Percentiles rank a stretch among this genome's conserved stretches.
These are phyloP conservation scores for Hiodon tergisus DNA, from an alignment of 2,113 vertebrate genomes.

Conservation along the genomic window DNA sequence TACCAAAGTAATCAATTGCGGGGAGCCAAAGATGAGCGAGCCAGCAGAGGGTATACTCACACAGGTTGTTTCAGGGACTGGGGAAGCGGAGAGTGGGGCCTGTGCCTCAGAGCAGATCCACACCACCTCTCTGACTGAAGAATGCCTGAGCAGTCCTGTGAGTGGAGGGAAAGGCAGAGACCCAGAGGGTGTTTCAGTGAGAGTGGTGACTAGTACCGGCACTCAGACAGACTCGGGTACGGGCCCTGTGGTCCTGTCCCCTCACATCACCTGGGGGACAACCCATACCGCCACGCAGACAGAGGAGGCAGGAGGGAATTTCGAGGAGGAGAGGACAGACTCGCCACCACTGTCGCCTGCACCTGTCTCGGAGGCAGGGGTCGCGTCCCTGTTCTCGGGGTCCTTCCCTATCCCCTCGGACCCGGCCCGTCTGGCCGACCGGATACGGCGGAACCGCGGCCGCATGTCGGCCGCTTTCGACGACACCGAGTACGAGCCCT, in stretches of 20 bases:
- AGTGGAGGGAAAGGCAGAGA: not conserved
- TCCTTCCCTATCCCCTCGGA: slow-evolving; percentile 61
- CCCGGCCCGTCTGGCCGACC: slow-evolving; percentile 61
- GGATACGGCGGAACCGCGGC: slow-evolving; percentile 58
- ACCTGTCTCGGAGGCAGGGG: not conserved
- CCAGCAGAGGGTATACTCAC: not conserved
- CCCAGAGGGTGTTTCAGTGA: not conserved
- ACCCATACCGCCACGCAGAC: slow-evolving; percentile 48
- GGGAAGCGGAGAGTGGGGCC: not conserved
- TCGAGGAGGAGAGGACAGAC: slow-evolving; percentile 14
- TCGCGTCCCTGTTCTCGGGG: slow-evolving; percentile 41
- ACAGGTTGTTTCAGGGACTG: not conserved
- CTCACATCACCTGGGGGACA: not conserved
- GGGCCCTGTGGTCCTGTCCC: not conserved
- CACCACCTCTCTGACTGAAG: not conserved
- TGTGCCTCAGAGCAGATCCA: not conserved
- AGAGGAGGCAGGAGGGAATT: slow-evolving; percentile 23
- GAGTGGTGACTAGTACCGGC: slow-evolving; percentile 37
- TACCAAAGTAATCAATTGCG: slow-evolving; percentile 11
- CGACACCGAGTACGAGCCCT: slow-evolving; percentile 70
- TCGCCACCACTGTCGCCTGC: slow-evolving; percentile 36
- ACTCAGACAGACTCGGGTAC: slow-evolving; percentile 52
- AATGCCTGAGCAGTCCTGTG: not conserved
- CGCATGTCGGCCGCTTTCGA: slow-evolving; percentile 69
- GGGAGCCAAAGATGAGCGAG: not conserved